These are phyloP conservation scores for Meganola albula DNA, from an alignment of 2,888 invertebrate genomes.

Conservation along the genomic window DNA sequence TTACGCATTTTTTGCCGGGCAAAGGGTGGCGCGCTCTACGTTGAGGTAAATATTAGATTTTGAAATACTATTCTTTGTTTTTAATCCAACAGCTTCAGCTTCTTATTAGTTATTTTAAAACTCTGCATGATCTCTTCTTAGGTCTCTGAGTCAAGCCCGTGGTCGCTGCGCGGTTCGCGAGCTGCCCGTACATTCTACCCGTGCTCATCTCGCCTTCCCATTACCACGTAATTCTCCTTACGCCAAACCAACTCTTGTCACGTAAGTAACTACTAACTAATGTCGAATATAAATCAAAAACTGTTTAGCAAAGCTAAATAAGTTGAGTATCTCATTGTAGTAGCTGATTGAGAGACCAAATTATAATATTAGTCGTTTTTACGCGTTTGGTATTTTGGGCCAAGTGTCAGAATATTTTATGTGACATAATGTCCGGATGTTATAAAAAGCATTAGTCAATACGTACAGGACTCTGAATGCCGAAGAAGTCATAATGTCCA, in stretches of 20 bases:
- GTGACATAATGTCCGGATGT: no score
- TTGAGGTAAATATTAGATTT: slow-evolving; percentile 35
- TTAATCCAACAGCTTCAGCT: not conserved
- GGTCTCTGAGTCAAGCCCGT: slow-evolving; percentile 61
- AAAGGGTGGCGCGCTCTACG: slow-evolving; percentile 75
- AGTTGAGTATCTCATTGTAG: no score
- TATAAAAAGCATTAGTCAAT: no score
- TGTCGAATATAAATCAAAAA: no score
- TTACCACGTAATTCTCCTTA: slow-evolving; percentile 77
- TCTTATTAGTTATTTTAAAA: not conserved
- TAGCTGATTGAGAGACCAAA: no score
- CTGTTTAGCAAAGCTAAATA: no score
- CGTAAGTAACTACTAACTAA: slow-evolving; percentile 58
- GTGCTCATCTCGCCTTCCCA: slow-evolving; percentile 77
- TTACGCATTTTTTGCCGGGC: slow-evolving; percentile 81
- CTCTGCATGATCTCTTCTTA: slow-evolving; percentile 12
- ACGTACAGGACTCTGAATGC: no score
- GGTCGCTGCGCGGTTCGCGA: slow-evolving; percentile 77
- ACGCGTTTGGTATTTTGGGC: no score
- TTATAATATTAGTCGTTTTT: no score
- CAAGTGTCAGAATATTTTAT: no score
- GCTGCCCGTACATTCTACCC: slow-evolving; percentile 74
- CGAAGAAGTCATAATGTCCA: no score
- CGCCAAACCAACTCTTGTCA: slow-evolving; percentile 74
- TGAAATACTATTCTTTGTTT: not conserved